Base-by-base conservation (phyloP, 2,888 invertebrate genomes). In the Anthophora plumipes region DNA sequence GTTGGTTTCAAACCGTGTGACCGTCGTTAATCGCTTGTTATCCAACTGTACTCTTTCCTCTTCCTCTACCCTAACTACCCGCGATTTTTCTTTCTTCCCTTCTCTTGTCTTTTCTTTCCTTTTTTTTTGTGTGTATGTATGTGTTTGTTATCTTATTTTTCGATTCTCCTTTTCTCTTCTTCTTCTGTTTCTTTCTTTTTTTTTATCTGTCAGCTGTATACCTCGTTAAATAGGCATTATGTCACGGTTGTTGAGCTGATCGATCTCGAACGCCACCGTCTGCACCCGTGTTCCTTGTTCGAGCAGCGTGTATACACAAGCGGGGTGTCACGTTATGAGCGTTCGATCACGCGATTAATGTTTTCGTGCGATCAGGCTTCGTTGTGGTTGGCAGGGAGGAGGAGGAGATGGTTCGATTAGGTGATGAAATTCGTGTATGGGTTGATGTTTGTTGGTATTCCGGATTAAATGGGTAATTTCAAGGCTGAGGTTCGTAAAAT, bases 21-120 rank as follows among this genome's bases (percentile, higher is more conserved):
- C 88, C 87, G 88, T 88, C 91, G 91, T 91, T 92, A 91, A 92
- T 92, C 91, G 91, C 89, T 91, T 89, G 91, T 92, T 92, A 91
- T 91, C 90, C 91, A 90, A 90, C 90, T 89, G 89, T 39, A 72
- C 54, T 41, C 64, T 55, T 72, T 46, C 50, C 41, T 17, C 70
- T 46, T 57, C 59, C 61, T 63, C 55, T n/a, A 20, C 31, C 31
- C 22, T 31, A 37, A 9, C 54, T 43, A 41, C 46, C 57, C 2
- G n/a, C 11, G 2, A 17, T 57, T 31, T 41, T 20, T 12, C 20
- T 41, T 25, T n/a, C 20, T 41, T 25, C 14, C n/a, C 4, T 20
- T 8, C n/a, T 59, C 31, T n/a, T 20, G n/a, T 37, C 39, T 46
- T 39, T 20, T 17, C 4, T 31, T 31, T 4, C 31, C 31, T 4